phyloP scores from a whole-genome alignment of 1,140 invertebrate genomes.

The Saxidomus purpurata region DNA sequence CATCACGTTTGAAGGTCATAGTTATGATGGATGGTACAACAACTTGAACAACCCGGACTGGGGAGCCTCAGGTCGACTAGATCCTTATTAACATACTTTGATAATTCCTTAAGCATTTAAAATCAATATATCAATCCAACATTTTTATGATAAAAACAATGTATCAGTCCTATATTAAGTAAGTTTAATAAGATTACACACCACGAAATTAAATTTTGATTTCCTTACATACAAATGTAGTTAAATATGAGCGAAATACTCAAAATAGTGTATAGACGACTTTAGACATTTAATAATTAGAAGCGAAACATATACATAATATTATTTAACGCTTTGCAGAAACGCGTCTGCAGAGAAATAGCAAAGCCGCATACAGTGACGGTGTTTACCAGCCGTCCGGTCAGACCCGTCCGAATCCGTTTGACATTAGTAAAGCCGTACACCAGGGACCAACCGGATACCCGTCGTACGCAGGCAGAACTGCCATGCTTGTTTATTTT shows the following conservation, averaged over 20 bases:
- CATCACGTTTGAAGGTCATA: slow-evolving; percentile 75
- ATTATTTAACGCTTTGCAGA: slow-evolving; percentile 86
- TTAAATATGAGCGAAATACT: no score
- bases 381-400: slow-evolving; percentile 93
- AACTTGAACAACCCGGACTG: slow-evolving; percentile 98
- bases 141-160: no score
- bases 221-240: no score
- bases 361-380: slow-evolving; percentile 96
- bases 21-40: slow-evolving; percentile 99
- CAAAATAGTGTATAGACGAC: no score
- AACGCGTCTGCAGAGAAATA: slow-evolving; percentile 95
- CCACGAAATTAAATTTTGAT: no score
- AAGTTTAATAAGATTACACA: no score
- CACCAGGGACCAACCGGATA: slow-evolving; percentile 96
- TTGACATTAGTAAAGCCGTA: slow-evolving; percentile 92
- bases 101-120: no score
- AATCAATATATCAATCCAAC: no score
- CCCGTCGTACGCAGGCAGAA: slow-evolving; percentile 94
- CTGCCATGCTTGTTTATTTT: slow-evolving; percentile 98
- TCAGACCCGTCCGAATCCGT: slow-evolving; percentile 94
- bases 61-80: slow-evolving; percentile 93
- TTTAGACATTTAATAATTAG: no score
- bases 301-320: no score
- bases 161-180: no score
- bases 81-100: no score